Percentiles rank a stretch among this genome's conserved stretches.
Evolutionary conservation across 2,888 invertebrate species (phyloP).

Genomic region (Pristionchus entomophagus): DNA sequence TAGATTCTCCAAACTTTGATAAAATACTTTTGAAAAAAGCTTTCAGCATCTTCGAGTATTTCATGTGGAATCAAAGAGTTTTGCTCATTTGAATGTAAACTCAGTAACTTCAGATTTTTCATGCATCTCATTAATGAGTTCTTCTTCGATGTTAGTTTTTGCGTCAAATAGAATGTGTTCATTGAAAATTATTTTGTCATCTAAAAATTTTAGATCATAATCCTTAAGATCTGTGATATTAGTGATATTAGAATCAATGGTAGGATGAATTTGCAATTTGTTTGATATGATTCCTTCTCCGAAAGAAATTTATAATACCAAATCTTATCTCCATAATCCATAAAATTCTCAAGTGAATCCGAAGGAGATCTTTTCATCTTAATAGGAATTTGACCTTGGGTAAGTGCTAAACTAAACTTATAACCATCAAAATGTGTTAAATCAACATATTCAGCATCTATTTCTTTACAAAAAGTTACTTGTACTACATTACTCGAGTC

Average conservation of each 20-base stretch:
- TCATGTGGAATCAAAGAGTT: background rate
- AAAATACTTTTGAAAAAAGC: constrained; percentile 52
- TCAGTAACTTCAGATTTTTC: constrained; percentile 57
- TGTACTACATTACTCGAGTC: background rate
- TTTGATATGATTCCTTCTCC: constrained; percentile 50
- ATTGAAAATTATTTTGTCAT: constrained; percentile 54
- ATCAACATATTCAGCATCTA: constrained; percentile 52
- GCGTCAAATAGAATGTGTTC: constrained; percentile 52
- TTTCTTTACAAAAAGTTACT: constrained; percentile 48
- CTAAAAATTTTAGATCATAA: constrained; percentile 49
- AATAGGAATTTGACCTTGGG: constrained; percentile 59
- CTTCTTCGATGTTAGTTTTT: constrained; percentile 53
- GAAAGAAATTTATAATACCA: constrained; percentile 49
- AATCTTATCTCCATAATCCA: constrained; percentile 54
- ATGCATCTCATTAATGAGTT: constrained; percentile 54
- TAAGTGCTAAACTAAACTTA: constrained; percentile 53
- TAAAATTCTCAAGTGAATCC: no score
- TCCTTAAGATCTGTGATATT: constrained; percentile 49
- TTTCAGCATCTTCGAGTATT: constrained; percentile 44
- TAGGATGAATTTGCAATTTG: constrained; percentile 50
- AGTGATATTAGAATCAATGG: constrained; percentile 48
- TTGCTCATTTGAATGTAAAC: constrained; percentile 55
- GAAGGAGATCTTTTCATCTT: constrained; percentile 51
- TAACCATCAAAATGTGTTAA: constrained; percentile 57
- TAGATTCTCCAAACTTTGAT: constrained; percentile 57